phyloP scores from a whole-genome alignment of 1,140 invertebrate species.

The Arion vulgaris region DNA sequence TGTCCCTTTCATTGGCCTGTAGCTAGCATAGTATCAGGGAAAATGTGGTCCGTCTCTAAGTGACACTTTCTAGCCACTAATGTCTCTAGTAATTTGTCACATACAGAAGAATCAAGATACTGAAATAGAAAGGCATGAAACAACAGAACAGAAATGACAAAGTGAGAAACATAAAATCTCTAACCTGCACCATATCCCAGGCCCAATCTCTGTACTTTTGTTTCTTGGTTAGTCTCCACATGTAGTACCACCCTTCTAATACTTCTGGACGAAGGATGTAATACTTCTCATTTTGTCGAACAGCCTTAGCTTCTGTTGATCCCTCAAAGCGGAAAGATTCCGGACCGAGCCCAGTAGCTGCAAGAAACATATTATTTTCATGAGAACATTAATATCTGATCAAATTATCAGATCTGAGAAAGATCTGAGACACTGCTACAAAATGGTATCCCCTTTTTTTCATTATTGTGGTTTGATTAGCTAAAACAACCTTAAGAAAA shows the following conservation, averaged over 20 bases:
- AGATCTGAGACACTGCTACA: too few species aligned
- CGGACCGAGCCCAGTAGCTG: slow-evolving; percentile 88
- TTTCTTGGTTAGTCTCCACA: slow-evolving; percentile 97
- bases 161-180: background rate
- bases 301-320: slow-evolving; percentile 88
- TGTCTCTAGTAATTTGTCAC: too few species aligned
- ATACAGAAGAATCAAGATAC: too few species aligned
- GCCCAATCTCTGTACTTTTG: slow-evolving; percentile 98
- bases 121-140: background rate
- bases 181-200: slow-evolving; percentile 93
- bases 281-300: slow-evolving; percentile 93
- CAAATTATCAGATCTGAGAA: too few species aligned
- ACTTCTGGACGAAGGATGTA: slow-evolving; percentile 98
- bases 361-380: slow-evolving; percentile 4
- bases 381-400: too few species aligned
- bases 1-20: too few species aligned
- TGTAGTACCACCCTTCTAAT: slow-evolving; percentile 96
- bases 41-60: too few species aligned
- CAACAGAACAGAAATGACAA: background rate
- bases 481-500: too few species aligned
- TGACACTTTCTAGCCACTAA: too few species aligned
- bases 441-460: too few species aligned
- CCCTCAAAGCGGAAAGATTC: slow-evolving; percentile 86
- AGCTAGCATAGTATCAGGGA: too few species aligned
- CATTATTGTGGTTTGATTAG: too few species aligned